These are phyloP conservation scores for Ichneumon xanthorius DNA, from an alignment of 2,888 invertebrate species.

Conservation along the genomic window DNA sequence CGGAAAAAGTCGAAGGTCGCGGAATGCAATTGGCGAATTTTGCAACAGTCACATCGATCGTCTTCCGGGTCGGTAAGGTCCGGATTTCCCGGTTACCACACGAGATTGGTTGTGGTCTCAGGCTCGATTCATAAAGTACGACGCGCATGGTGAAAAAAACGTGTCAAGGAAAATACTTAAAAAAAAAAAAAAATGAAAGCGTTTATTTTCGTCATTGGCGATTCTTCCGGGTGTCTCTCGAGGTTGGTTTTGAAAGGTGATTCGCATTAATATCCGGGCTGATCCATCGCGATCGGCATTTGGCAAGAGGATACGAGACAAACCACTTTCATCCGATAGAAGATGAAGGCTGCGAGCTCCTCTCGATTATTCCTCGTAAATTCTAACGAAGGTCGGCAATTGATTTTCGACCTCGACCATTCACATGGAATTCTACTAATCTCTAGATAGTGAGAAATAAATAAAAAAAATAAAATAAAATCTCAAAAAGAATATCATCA, in stretches of 20 bases:
- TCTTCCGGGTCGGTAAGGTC: not conserved
- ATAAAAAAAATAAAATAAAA: no score
- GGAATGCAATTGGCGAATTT: not conserved
- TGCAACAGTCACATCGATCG: not conserved
- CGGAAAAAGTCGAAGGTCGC: not conserved
- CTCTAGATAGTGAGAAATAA: not conserved
- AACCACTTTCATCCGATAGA: conserved; percentile 23
- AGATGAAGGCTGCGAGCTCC: conserved; percentile 24
- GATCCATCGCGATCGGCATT: conserved; percentile 29
- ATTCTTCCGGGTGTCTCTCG: conserved; percentile 30
- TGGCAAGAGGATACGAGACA: conserved; percentile 37
- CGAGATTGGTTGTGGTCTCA: not conserved
- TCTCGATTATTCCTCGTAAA: conserved; percentile 36
- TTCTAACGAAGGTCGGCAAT: not conserved
- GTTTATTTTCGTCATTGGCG: conserved; percentile 11
- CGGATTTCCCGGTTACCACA: not conserved
- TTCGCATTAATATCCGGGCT: conserved; percentile 73
- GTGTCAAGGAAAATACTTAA: no score
- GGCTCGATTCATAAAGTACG: no score
- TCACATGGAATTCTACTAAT: not conserved
- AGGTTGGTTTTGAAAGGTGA: conserved; percentile 77
- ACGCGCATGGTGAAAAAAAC: no score
- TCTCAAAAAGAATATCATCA: no score
- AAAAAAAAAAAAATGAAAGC: conserved; percentile 16
- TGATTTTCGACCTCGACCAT: conserved; percentile 4